Base-by-base conservation (phyloP, 35 echinoderm and acorn worm species). In the Heliocidaris tuberculata region DNA sequence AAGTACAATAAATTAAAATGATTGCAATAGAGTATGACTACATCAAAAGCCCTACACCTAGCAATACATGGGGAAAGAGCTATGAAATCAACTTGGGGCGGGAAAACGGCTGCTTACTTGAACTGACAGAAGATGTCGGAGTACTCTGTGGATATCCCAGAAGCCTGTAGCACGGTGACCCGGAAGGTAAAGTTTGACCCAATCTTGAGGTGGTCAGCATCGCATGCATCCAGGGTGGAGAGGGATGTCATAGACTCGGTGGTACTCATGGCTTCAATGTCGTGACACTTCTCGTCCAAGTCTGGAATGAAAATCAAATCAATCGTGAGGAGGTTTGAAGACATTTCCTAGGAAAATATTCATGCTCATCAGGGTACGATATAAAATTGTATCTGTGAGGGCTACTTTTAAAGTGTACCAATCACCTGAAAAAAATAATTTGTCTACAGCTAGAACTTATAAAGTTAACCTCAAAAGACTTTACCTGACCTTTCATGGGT, bases 121-220 rank as follows among this genome's bases (percentile, higher is more conserved):
- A 99, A 99, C 90, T 99, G 98, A 47, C 98, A 99, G 94, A 99
- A 99, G 48, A 99, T 99, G 86, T 99, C 98, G 0, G 98, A 97
- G 94, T 99, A 99, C 88, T 99, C 98, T 0, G 98, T 95, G 21
- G 98, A 97, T 50, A 99, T 99, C 7, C 98, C 97, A 15, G 97
- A 97, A 16, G 96, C 98, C 52, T 99, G 98, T 27, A 99, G 96
- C 19, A 99, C 98, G 27, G 98, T 99, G 13, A 99, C 98, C 7
- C 98, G 97, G 96, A 99, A 99, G 70, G 97, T 97, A 91, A 97
- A 97, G 48, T 93, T 96, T 49, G 94, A 95, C 19, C 98, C 98
- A 19, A 97, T 96, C 95, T 97, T 96, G 47, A 97, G 95, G 70
- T 99, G 96, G 60, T 95, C 98, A n/a, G 93, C 71, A 35, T 96